Evolutionary conservation across 2,113 vertebrate genomes (phyloP).

Genomic region (Crotalus horridus): DNA sequence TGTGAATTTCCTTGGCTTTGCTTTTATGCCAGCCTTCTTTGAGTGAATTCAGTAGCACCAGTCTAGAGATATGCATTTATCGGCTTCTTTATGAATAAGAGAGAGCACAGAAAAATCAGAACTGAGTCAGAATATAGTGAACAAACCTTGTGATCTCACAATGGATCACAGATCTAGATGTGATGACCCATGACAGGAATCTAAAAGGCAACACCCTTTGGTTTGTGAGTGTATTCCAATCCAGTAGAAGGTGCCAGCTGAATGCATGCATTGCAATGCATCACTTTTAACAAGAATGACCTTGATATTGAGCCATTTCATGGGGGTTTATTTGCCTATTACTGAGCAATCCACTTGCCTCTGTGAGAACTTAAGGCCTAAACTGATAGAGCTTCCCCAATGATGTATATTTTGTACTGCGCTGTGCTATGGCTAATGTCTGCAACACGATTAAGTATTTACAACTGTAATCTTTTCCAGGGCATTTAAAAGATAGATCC

Average conservation of each 20-base stretch:
- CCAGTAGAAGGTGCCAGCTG: not conserved
- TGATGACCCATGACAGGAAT: not conserved
- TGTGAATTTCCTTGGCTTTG: not conserved
- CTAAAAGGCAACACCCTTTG: not conserved
- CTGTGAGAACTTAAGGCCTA: not conserved
- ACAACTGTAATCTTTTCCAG: not conserved
- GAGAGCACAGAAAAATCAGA: not conserved
- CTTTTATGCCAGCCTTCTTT: not conserved
- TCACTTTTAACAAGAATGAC: not conserved
- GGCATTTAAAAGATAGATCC: slow-evolving; percentile 20
- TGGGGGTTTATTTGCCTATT: not conserved
- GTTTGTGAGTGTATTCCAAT: not conserved
- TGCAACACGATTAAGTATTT: slow-evolving; percentile 1
- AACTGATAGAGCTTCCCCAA: not conserved
- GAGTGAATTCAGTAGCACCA: not conserved
- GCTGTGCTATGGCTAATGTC: not conserved
- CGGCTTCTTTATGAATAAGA: not conserved
- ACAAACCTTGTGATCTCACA: not conserved
- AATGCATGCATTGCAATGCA: not conserved
- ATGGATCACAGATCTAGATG: not conserved
- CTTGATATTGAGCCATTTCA: not conserved
- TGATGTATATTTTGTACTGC: not conserved
- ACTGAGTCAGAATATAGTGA: not conserved
- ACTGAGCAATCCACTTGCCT: not conserved
- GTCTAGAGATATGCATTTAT: not conserved